Conservation (phyloP, 2,888 invertebrate species). For the Melolontha melolontha region DNA sequence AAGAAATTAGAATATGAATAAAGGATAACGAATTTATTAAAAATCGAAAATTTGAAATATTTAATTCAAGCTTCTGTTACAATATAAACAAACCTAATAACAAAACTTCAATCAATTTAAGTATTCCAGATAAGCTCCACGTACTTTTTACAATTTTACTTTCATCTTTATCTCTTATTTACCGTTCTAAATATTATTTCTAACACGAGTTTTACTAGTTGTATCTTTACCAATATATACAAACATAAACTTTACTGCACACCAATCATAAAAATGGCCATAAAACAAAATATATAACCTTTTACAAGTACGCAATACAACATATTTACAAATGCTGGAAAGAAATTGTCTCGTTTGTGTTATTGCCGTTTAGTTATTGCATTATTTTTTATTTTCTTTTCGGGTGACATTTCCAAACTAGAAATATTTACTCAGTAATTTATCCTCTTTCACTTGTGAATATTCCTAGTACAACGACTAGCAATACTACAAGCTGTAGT, state of each 20-base stretch:
- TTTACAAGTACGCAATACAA: not conserved
- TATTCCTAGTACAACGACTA: not conserved
- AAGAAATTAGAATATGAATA: too few species aligned
- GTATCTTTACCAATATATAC: not conserved
- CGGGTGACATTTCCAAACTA: not conserved
- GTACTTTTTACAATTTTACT: too few species aligned
- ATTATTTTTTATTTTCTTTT: slow-evolving; percentile 6
- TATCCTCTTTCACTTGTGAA: slow-evolving; percentile 1
- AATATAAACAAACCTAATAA: too few species aligned
- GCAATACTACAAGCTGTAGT: not conserved
- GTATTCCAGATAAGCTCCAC: too few species aligned
- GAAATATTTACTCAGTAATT: slow-evolving; percentile 13
- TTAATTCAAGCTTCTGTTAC: too few species aligned
- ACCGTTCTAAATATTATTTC: too few species aligned
- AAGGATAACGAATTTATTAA: too few species aligned
- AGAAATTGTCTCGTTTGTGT: slow-evolving; percentile 1
- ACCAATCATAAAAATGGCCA: slow-evolving; percentile 2
- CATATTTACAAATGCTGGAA: not conserved
- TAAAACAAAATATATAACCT: slow-evolving; percentile 9
- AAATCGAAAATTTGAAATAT: too few species aligned
- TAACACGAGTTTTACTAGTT: too few species aligned
- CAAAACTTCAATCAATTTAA: too few species aligned
- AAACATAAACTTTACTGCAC: slow-evolving; percentile 16
- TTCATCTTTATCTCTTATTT: too few species aligned
- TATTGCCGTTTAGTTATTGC: not conserved